These are phyloP conservation scores for Orthosia incerta DNA, from an alignment of 2,888 invertebrate genomes.

Conservation along the genomic window DNA sequence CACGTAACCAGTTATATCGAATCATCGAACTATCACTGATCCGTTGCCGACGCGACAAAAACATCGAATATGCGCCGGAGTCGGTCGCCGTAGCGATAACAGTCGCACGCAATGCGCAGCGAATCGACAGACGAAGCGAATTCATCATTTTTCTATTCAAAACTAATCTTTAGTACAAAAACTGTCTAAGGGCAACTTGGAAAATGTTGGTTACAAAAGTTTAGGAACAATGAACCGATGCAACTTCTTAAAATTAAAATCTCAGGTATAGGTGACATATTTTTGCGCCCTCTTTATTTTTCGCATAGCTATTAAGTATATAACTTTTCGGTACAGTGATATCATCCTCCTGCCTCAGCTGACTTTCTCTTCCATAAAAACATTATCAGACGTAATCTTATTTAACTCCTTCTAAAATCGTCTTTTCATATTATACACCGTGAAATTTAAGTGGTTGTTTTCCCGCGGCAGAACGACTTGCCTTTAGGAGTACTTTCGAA, in stretches of 20 bases:
- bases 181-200: constrained; percentile 12
- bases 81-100: constrained; percentile 67
- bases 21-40: constrained; percentile 43
- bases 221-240: neutral
- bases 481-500: no score
- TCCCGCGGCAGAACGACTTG: no score
- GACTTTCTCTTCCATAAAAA: neutral
- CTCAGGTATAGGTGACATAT: neutral
- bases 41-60: constrained; percentile 50
- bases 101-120: constrained; percentile 64
- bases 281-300: neutral
- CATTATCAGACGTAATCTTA: no score
- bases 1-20: constrained; percentile 58
- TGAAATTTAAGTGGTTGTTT: no score
- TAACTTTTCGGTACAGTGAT: neutral
- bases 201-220: constrained; percentile 21
- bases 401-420: neutral
- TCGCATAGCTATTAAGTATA: neutral
- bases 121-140: constrained; percentile 63
- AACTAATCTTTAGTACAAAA: constrained; percentile 7
- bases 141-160: constrained; percentile 43
- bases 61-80: constrained; percentile 63
- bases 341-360: neutral
- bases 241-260: neutral
- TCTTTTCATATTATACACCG: no score